Conservation (phyloP, 2,888 invertebrate species). For the Cotesia congregata region DNA sequence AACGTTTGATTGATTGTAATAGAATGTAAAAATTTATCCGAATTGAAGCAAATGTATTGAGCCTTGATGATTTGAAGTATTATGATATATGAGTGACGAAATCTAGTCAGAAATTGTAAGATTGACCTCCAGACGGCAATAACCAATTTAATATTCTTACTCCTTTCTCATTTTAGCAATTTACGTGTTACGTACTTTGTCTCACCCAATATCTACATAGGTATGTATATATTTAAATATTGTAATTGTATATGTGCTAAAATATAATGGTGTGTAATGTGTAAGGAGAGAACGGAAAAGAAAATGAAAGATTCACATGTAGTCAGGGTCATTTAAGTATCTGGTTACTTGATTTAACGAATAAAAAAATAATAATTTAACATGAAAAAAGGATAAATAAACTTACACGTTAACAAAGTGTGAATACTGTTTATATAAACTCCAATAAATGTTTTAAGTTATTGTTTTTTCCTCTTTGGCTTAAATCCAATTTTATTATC, state of each 20-base stretch:
- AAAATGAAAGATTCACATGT: neutral
- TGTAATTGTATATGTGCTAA: neutral
- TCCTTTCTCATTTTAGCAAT: neutral
- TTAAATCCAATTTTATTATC: neutral
- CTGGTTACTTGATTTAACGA: neutral
- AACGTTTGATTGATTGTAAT: neutral
- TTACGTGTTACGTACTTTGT: neutral
- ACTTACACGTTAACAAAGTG: neutral
- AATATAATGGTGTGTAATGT: neutral
- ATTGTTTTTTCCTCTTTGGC: neutral
- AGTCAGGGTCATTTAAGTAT: neutral
- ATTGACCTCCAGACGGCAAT: neutral
- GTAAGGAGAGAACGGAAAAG: neutral
- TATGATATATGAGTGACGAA: neutral
- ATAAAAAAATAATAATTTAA: neutral
- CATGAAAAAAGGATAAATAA: neutral
- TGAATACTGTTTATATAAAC: neutral
- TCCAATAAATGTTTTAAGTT: neutral
- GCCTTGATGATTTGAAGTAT: neutral
- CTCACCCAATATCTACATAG: neutral
- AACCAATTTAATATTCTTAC: slow-evolving; percentile 1
- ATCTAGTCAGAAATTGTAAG: neutral
- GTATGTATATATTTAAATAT: too few relatives aligned
- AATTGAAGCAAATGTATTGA: neutral
- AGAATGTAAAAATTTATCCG: neutral